Evolutionary conservation across 2,113 vertebrate species (phyloP).

Genomic region (Pseudopipra pipra): DNA sequence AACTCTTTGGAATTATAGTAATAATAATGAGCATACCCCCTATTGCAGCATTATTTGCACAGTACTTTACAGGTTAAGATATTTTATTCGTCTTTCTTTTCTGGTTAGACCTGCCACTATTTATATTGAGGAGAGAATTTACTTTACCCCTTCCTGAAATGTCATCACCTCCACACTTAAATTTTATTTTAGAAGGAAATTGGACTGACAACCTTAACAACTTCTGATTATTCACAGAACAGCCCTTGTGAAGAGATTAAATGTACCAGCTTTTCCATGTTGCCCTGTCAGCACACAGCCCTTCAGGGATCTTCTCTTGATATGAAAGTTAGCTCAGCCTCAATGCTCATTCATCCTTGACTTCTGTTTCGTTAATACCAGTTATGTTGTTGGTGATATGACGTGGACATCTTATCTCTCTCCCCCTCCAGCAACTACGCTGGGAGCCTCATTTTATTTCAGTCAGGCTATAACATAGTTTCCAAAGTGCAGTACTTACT

Average conservation of each 20-base stretch:
- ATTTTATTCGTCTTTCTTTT: neutral
- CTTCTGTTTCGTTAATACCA: neutral
- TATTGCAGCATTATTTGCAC: neutral
- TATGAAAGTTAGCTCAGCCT: conserved; percentile 12
- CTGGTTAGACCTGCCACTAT: neutral
- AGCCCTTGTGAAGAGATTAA: conserved; percentile 32
- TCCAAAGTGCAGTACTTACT: neutral
- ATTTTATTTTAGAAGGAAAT: conserved; percentile 33
- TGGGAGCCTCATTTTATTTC: neutral
- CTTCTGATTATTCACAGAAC: conserved; percentile 37
- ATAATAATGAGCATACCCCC: neutral
- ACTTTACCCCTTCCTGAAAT: neutral
- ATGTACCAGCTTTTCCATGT: neutral
- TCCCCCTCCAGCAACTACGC: neutral
- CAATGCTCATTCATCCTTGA: conserved; percentile 11
- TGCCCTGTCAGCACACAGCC: conserved; percentile 33
- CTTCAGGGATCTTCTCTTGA: neutral
- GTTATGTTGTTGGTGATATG: neutral
- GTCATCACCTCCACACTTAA: neutral
- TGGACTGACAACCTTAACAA: conserved; percentile 34
- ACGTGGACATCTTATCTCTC: neutral
- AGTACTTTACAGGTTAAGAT: neutral
- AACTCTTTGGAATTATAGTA: neutral
- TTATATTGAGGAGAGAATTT: neutral
- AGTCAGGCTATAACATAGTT: neutral